Evolutionary conservation across 2,797 vertebrate genomes (phyloP), one percentile per base, ranked within the genome.

Genomic region (Poecilia wingei): DNA sequence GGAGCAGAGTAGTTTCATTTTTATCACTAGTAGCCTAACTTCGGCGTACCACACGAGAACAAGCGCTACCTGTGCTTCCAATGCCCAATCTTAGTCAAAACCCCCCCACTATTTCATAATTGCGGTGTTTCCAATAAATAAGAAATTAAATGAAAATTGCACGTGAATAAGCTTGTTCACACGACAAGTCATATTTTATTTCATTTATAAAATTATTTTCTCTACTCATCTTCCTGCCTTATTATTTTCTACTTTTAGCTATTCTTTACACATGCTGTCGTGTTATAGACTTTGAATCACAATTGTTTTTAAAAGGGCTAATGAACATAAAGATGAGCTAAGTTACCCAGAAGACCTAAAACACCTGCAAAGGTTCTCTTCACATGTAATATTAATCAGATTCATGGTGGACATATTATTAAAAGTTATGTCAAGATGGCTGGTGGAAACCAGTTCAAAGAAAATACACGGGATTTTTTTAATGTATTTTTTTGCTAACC

Each of bases 341-440:
- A 77, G 53, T 25, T 79, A 68, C 18, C 47, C 18, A 25, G 8
- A 68, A 16, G 8, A 71, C 18, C 43, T 3, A 82, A 64, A 78
- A 12, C 12, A 69, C 3, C 28, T 70, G 12, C 14, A 59, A 75
- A 74, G 22, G 25, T 72, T 43, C 75, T 71, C 39, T 78, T 74
- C 33, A 51, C 22, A 43, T 1, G 61, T 16, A 76, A 72, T 70
- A 72, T 71, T 59, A 68, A 74, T 68, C 33, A 59, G 25, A 82
- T 47, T 41, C 31, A 18, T 70, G 55, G 45, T 72, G 55, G 2
- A 18, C 3, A 20, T 18, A 22, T 3, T 4, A 5, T 59, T 22
- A 61, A 73, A 79, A 33, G 25, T 71, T 31, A 7, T 70, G 51
- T 33, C 7, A 64, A 43, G 4, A 28, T 72, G 3, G 55, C 41